Conservation (phyloP, 2,888 invertebrate species). For the Metallyticus violacea region DNA sequence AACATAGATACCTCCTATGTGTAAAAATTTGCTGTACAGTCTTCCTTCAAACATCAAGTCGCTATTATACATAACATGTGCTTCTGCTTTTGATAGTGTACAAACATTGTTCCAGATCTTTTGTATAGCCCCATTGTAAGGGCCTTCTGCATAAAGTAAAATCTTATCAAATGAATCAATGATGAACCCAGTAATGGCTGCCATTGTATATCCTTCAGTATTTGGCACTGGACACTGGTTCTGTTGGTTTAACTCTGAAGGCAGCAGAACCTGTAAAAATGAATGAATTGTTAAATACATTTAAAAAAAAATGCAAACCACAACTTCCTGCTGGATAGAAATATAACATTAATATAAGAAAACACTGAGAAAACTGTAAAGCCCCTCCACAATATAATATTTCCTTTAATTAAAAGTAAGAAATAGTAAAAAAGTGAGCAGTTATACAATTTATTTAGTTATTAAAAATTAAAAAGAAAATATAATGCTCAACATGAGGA, state of each 20-base stretch:
- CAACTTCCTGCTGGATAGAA: too few species aligned
- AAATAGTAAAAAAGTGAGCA: too few species aligned
- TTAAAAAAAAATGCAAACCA: neutral
- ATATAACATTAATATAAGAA: too few species aligned
- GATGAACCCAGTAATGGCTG: neutral
- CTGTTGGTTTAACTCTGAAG: neutral
- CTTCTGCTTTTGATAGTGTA: neutral
- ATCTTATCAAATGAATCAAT: neutral
- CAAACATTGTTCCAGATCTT: neutral
- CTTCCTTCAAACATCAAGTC: neutral
- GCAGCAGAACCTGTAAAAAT: neutral
- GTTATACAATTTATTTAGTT: too few species aligned
- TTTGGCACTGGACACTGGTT: neutral
- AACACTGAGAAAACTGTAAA: too few species aligned
- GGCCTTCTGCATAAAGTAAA: neutral
- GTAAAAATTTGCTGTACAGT: neutral
- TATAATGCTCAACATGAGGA: too few species aligned
- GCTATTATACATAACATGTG: neutral
- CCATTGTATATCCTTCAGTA: neutral
- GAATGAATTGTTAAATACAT: neutral
- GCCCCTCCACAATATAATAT: too few species aligned
- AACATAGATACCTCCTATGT: neutral
- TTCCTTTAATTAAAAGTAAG: too few species aligned
- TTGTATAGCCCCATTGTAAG: neutral
- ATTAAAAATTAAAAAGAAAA: too few species aligned